These are phyloP conservation scores for Trichacis sp. DNA, from an alignment of 2,888 invertebrate genomes.

Conservation along the genomic window DNA sequence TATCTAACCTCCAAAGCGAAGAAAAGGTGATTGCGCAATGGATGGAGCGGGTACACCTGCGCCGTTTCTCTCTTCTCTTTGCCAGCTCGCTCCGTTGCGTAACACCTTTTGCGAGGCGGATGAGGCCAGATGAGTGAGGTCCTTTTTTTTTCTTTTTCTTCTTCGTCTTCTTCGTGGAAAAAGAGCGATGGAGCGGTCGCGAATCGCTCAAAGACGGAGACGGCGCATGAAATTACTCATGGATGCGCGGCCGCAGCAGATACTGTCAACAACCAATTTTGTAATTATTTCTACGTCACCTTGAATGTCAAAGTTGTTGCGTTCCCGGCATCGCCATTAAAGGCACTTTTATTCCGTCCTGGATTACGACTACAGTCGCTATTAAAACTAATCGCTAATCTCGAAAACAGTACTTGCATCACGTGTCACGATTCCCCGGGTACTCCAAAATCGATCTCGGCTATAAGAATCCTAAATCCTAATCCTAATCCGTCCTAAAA, in stretches of 20 bases:
- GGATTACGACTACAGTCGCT: no score
- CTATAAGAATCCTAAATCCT: no score
- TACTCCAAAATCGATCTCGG: no score
- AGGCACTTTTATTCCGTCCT: not conserved
- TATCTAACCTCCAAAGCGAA: slow-evolving; percentile 65
- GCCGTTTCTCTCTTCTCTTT: not conserved
- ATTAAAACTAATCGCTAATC: no score
- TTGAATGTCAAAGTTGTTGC: slow-evolving; percentile 29
- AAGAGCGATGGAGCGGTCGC: slow-evolving; percentile 30
- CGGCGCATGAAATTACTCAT: slow-evolving; percentile 34
- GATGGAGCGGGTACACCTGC: slow-evolving; percentile 47
- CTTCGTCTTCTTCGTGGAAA: slow-evolving; percentile 1
- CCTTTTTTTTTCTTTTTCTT: not conserved
- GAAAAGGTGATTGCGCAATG: slow-evolving; percentile 66
- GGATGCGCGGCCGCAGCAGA: slow-evolving; percentile 24
- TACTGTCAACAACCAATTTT: slow-evolving; percentile 28
- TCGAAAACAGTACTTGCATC: no score
- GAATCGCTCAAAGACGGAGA: slow-evolving; percentile 15
- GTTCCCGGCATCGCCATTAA: not conserved
- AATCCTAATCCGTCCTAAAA: no score
- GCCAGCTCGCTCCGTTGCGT: no score
- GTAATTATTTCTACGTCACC: slow-evolving; percentile 40
- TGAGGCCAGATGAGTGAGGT: not conserved
- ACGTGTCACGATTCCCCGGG: no score
- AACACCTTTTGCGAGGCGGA: slow-evolving; percentile 5